A percentile compares a stretch with the other conserved stretches of the same genome.
phyloP scores from a whole-genome alignment of 2,113 vertebrate genomes.

The Cinclus cinclus region DNA sequence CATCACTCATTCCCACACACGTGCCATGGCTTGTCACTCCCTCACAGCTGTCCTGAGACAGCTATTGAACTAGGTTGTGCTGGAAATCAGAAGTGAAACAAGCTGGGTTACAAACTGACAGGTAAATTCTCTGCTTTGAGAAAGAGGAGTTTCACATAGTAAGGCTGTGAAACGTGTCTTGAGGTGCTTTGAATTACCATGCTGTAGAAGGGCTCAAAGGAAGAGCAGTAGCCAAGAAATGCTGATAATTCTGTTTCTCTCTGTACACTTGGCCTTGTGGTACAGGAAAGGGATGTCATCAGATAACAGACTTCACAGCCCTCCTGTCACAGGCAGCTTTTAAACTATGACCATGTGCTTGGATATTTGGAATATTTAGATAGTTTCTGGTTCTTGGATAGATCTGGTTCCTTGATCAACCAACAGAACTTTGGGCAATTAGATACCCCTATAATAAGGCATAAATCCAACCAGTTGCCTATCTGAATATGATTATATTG shows the following conservation, averaged over 20 bases:
- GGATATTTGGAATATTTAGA: neutral
- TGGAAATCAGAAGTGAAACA: neutral
- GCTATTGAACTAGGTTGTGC: fast-evolving
- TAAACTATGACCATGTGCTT: neutral
- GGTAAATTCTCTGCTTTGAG: neutral
- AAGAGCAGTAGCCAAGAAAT: neutral
- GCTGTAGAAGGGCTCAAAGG: neutral
- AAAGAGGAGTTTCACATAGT: neutral
- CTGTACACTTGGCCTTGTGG: neutral
- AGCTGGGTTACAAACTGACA: neutral
- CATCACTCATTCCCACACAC: neutral
- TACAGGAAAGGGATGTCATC: constrained; percentile 1
- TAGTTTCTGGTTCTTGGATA: neutral
- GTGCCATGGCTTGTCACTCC: neutral
- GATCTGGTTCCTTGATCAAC: neutral
- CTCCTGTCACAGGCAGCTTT: neutral
- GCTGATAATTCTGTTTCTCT: neutral
- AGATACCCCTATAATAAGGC: neutral
- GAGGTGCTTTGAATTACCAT: neutral
- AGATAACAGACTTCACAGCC: neutral
- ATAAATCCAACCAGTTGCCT: neutral
- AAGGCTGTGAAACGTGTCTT: neutral
- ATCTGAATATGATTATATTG: neutral
- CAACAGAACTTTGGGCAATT: neutral
- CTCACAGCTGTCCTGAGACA: neutral